Evolutionary conservation across 2,888 invertebrate genomes (phyloP).

Genomic region (Axea sp.): DNA sequence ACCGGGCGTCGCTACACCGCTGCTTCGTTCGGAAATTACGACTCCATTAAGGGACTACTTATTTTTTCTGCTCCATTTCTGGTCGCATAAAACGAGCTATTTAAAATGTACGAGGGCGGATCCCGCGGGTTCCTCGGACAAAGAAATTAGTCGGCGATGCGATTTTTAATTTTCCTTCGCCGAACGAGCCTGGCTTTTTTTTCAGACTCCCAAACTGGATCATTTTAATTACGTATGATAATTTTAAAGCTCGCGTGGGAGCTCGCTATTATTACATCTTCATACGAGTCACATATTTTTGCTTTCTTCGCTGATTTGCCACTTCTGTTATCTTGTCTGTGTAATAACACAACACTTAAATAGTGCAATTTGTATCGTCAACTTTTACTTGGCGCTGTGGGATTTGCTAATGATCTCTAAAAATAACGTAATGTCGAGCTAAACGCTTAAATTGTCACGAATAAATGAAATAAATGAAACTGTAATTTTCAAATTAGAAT

Average conservation of each 20-base stretch:
- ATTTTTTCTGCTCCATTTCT: conserved; percentile 75
- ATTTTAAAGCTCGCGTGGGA: conserved; percentile 20
- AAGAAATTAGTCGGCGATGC: conserved; percentile 42
- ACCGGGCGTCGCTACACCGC: conserved; percentile 43
- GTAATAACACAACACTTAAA: too few species aligned
- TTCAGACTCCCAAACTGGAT: conserved; percentile 15
- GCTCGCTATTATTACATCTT: conserved; percentile 17
- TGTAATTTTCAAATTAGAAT: too few species aligned
- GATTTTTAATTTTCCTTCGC: conserved; percentile 50
- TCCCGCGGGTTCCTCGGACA: conserved; percentile 28
- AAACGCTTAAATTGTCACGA: too few species aligned
- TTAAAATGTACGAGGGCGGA: conserved; percentile 73
- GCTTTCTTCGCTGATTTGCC: not conserved
- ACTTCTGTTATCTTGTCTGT: too few species aligned
- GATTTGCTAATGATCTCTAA: too few species aligned
- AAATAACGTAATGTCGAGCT: too few species aligned
- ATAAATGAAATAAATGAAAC: too few species aligned
- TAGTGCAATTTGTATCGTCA: too few species aligned
- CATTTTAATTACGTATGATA: conserved; percentile 55
- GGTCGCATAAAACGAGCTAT: conserved; percentile 76
- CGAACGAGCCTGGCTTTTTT: conserved; percentile 24
- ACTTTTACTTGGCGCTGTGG: too few species aligned
- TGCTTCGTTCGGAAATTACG: conserved; percentile 71
- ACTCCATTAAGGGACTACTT: conserved; percentile 75
- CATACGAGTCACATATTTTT: not conserved